Base-by-base conservation (phyloP, 23 tunicate genomes). In the Halocynthia roretzi region DNA sequence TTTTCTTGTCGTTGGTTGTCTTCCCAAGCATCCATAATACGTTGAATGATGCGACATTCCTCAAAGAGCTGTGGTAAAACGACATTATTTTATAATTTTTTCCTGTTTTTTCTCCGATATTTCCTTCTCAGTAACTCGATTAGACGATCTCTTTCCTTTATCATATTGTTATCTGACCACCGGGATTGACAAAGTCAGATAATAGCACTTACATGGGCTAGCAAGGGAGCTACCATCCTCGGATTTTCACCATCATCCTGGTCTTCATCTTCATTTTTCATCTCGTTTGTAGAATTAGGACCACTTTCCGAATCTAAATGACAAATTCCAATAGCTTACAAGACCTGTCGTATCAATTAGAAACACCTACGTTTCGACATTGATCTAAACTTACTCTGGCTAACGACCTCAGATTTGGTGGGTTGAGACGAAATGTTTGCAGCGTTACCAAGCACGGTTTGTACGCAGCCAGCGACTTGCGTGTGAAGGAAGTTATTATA, bases 401-500 rank as follows among this genome's bases (percentile, higher is more conserved):
- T 31, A 31, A 31, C 44, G 44, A 31, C 5, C 17, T 65, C 70
- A 20, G 70, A 20, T 65, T 65, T 65, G 17, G 62, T 10, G 7
- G 58, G 56, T 14, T 22, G 44, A 7, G 88, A 72, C 60, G 94
- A 74, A 51, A 91, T 77, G 23, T 89, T 83, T 53, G 84, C 93
- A 8, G 91, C 92, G 62, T 86, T 92, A 40, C 82, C 62, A 6
- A 92, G 82, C 71, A 92, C 98, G 19, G 98, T 92, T 61, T 92
- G 98, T 20, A 92, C 70, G 56, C 98, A 92, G 76, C 89, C 83
- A 8, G 89, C 87, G 21, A 86, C 88, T 86, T 92, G 98, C 22
- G 98, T 92, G 81, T 92, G 98, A 74, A 92, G 92, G 71, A 92
- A 92, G 68, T 92, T 92, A 87, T 92, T 92, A 87, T 92, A 92